Base-by-base conservation (phyloP, 1,140 invertebrate genomes). In the Maniola jurtina region DNA sequence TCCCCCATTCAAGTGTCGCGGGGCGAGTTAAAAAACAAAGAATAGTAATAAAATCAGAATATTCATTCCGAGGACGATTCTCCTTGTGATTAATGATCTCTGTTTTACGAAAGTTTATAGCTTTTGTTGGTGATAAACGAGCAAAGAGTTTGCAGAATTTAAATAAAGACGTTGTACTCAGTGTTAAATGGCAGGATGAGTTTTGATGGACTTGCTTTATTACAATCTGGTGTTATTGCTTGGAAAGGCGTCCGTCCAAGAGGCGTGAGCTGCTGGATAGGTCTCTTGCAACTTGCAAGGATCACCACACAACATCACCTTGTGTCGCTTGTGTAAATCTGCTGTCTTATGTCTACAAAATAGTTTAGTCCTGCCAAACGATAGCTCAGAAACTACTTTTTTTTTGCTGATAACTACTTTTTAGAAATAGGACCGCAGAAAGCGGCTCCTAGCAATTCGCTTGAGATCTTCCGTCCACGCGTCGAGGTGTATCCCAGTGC, bases 11-110 rank as follows among this genome's bases (percentile, higher is more conserved):
- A 58, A 65, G 56, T 59, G 63, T 65, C 45, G 56, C 33, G 16
- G 45, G 34, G 56, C 38, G 62, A 66, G 36, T 62, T 62, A 13
- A 61, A 64, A 61, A 48, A 64, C 64, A 71, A 67, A 71, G 61
- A 64, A 64, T 61, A 62, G 60, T 62, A 54, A 70, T 70, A 61
- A 66, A 63, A 70, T 70, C 65, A 60, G 60, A 66, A 71, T 67
- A 71, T 59, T 67, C 61, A 64, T 35, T 16, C 33, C 47, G 42
- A 60, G 60, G 66, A 62, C 45, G 66, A 64, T 62, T 64, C 65
- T 33, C 47, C 40, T 66, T 63, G 34, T 68, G 57, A 58, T 63
- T 59, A 72, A 72, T 69, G 61, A 35, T 60, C 45, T 52, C 56
- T 40, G 40, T 64, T 56, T 45, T 13, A 57, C 35, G 33, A 16